Conservation (phyloP, 2,797 vertebrate species). For the Acestrorhynchus altus region DNA sequence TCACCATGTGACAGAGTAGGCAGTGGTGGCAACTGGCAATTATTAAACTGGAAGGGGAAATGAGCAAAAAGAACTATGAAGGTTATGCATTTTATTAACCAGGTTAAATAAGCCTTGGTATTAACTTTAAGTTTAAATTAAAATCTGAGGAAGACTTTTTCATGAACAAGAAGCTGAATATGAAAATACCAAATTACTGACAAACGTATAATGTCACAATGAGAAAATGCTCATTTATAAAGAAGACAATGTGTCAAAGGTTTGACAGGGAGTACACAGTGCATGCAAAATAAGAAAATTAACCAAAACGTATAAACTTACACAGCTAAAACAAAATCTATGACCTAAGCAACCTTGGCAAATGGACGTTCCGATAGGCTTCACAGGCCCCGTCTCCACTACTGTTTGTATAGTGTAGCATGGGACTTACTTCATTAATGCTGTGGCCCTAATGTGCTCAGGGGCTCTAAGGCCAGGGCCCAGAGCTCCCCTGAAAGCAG, state of each 20-base stretch:
- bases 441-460: slow-evolving; percentile 11
- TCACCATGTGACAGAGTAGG: no score
- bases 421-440: slow-evolving; percentile 29
- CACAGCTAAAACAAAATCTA: neutral
- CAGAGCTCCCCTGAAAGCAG: slow-evolving; percentile 42
- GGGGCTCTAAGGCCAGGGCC: slow-evolving; percentile 27
- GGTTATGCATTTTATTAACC: no score
- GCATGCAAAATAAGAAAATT: neutral
- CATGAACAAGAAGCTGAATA: no score
- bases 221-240: neutral
- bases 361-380: neutral
- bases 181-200: no score
- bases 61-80: no score
- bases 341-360: neutral
- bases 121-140: no score
- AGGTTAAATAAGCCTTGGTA: no score
- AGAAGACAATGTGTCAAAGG: neutral
- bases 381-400: slow-evolving; percentile 6
- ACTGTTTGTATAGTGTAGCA: slow-evolving; percentile 10
- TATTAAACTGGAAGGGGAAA: no score
- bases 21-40: no score
- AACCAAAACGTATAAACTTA: neutral
- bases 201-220: no score
- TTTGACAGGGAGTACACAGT: neutral
- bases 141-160: no score